Evolutionary conservation across 92 coral and sea anemone genomes (phyloP), one percentile per base, ranked within the genome.

Genomic region (Zoanthus sociatus): DNA sequence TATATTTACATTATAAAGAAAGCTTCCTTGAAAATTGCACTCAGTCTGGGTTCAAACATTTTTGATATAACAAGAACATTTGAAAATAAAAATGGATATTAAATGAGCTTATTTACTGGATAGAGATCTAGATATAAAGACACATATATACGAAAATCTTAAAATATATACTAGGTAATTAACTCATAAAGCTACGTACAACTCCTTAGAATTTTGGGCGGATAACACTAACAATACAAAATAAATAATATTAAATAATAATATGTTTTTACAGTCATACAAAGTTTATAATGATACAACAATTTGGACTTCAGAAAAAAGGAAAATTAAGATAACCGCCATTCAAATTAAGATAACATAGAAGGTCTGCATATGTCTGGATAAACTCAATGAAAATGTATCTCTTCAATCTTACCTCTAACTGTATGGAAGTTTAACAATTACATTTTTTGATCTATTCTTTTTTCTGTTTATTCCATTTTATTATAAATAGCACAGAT

Each of bases 141-240:
- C 64, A 56, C 17, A 54, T 56, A 56, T 10, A 56, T 56, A 56
- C 20, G 17, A 56, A 56, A 56, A 56, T 10, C 17, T 56, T 56
- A 56, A 56, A 56, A 56, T 56, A 10, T 56, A 10, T 56, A 10
- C 64, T 10, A 56, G 17, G 64, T 12, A 56, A 56, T 56, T 56
- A 56, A 56, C 1, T 56, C 16, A 56, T 12, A 56, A 14, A 56
- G 64, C 64, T 56, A 56, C 64, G 60, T 56, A 56, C 64, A 56
- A 56, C 64, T 56, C 64, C 64, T 56, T 56, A 56, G 64, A 53
- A 56, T 56, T 56, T 56, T 56, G 64, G 64, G 64, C 64, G 13
- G 64, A 56, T 56, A 56, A 56, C 64, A 56, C 64, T 56, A 56
- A 56, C 64, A 56, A 56, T 56, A 56, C 64, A 56, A 56, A 56